phyloP scores from a whole-genome alignment of 2,797 vertebrate species.

The Kryptolebias ocellatus region DNA sequence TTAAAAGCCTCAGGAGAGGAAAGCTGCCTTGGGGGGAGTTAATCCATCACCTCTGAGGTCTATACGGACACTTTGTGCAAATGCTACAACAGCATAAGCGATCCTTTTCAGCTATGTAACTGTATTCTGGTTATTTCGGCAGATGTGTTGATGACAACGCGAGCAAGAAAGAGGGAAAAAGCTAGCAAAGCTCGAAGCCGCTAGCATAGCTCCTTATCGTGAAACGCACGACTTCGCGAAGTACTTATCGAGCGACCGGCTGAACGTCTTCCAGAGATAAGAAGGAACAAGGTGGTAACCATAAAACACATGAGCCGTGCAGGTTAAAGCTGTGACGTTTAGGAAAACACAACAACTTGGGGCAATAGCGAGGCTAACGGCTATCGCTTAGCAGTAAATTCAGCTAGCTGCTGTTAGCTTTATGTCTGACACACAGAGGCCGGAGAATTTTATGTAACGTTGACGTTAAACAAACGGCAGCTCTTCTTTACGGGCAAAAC shows the following conservation, averaged over 20 bases:
- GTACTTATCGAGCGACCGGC: slow-evolving; percentile 50
- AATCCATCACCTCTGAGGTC: no score
- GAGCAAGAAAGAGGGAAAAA: background rate
- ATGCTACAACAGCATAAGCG: no score
- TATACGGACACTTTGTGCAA: no score
- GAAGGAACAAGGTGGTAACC: background rate
- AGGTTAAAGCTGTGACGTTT: background rate
- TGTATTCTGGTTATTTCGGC: background rate
- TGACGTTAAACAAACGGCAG: slow-evolving; percentile 1
- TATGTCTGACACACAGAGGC: slow-evolving; percentile 25
- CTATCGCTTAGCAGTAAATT: slow-evolving; percentile 10
- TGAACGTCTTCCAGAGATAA: slow-evolving; percentile 43
- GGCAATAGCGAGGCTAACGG: background rate
- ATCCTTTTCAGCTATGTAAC: no score
- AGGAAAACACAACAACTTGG: background rate
- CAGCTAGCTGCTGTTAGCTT: slow-evolving; percentile 57
- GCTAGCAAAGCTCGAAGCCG: slow-evolving; percentile 17
- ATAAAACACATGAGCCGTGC: background rate
- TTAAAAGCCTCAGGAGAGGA: no score
- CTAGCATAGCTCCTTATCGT: slow-evolving; percentile 65
- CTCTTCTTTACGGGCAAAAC: fast-evolving
- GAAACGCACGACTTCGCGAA: slow-evolving; percentile 27
- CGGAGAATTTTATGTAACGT: slow-evolving; percentile 13
- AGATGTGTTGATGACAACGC: background rate
- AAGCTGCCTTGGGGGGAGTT: no score